Conservation (phyloP, 1,140 invertebrate species). For the Drosophila willistoni region DNA sequence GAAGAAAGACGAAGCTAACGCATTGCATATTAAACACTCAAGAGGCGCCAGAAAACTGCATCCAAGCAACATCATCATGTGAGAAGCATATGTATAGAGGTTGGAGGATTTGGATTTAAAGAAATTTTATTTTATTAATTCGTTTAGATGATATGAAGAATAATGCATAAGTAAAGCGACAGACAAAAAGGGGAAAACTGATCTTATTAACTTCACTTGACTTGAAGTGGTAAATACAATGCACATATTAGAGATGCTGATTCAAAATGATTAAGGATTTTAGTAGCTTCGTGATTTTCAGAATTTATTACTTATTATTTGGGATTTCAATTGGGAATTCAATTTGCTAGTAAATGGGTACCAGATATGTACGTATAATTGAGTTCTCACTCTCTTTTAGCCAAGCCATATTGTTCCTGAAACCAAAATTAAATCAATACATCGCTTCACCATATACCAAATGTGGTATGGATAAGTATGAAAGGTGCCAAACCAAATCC, state of each 20-base stretch:
- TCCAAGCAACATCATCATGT: conserved; percentile 9
- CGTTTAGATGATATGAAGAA: conserved; percentile 15
- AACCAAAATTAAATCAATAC: conserved; percentile 47
- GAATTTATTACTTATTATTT: no score
- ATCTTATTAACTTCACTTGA: background rate
- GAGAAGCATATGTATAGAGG: conserved; percentile 4
- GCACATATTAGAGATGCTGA: no score
- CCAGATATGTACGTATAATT: background rate
- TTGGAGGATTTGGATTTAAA: background rate
- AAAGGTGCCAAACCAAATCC: conserved; percentile 76
- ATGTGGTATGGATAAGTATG: conserved; percentile 16
- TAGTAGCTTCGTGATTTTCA: no score
- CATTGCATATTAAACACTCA: conserved; percentile 69
- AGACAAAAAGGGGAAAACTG: background rate
- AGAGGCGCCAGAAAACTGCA: conserved; percentile 43
- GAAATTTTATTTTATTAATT: conserved; percentile 29
- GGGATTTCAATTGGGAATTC: no score
- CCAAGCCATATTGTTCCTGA: conserved; percentile 6
- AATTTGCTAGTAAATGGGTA: background rate
- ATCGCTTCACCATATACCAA: background rate
- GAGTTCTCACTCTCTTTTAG: background rate
- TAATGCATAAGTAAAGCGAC: background rate
- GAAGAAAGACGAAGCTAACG: conserved; percentile 17
- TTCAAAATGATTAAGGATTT: no score
- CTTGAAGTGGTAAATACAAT: no score